Percentiles rank a stretch among this genome's conserved stretches.
Evolutionary conservation across 2,888 invertebrate species (phyloP).

Genomic region (Andrena flavipes): DNA sequence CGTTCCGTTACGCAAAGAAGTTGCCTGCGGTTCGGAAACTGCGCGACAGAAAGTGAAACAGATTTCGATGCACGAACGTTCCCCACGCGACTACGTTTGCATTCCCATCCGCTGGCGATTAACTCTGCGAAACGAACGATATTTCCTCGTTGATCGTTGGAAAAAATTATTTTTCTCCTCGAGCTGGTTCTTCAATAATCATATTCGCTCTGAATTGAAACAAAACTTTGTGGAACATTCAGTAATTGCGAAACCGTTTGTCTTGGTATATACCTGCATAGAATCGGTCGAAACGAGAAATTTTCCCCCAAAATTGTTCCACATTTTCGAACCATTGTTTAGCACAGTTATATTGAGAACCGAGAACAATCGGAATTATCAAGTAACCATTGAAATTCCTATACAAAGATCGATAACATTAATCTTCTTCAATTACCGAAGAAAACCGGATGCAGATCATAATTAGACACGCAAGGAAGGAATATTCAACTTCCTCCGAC

Average conservation of each 20-base stretch:
- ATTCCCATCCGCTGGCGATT: slow-evolving; percentile 4
- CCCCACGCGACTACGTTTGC: slow-evolving; percentile 2
- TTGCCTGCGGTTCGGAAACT: slow-evolving; percentile 2
- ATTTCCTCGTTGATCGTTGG: not conserved
- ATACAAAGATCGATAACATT: not conserved
- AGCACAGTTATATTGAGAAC: too few relatives aligned
- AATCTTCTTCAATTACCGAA: not conserved
- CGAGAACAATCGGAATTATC: not conserved
- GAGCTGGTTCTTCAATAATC: slow-evolving; percentile 8
- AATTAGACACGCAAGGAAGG: slow-evolving; percentile 16
- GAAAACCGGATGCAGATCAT: not conserved
- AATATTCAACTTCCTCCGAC: slow-evolving; percentile 56
- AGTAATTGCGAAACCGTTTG: not conserved
- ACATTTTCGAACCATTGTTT: too few relatives aligned
- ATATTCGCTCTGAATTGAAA: not conserved
- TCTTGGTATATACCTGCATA: too few relatives aligned
- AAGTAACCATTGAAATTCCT: not conserved
- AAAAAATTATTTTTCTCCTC: not conserved
- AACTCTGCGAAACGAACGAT: slow-evolving; percentile 30
- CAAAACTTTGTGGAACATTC: not conserved
- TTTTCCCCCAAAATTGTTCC: not conserved
- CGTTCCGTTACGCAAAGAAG: slow-evolving; percentile 2
- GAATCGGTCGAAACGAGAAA: not conserved
- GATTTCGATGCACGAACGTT: not conserved
- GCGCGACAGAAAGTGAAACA: not conserved